Conservation (phyloP, 2,797 vertebrate species). For the Hyperoplus immaculatus region DNA sequence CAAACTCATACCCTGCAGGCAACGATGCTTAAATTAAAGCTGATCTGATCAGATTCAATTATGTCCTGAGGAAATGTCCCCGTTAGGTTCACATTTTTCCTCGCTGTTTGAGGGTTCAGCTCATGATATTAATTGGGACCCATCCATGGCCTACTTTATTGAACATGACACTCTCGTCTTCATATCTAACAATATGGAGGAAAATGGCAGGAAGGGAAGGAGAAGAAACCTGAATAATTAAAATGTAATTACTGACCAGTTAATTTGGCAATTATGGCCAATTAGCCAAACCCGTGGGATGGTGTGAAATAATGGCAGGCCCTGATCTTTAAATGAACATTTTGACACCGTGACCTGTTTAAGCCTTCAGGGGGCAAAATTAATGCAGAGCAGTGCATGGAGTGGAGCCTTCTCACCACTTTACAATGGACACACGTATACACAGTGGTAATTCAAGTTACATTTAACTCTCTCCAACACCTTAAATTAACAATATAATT, state of each 20-base stretch:
- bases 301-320: conserved; percentile 75
- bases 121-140: conserved; percentile 91
- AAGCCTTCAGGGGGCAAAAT: conserved; percentile 51
- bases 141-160: conserved; percentile 84
- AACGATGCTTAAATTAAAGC: conserved; percentile 83
- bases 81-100: conserved; percentile 80
- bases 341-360: conserved; percentile 79
- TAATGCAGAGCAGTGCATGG: conserved; percentile 4
- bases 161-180: conserved; percentile 87
- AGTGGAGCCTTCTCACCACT: not conserved
- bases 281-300: conserved; percentile 85
- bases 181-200: conserved; percentile 67
- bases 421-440: not conserved
- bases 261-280: conserved; percentile 90
- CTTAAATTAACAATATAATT: not conserved
- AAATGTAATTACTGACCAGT: conserved; percentile 90
- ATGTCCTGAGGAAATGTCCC: conserved; percentile 81
- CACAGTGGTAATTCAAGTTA: not conserved
- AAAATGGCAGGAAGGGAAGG: conserved; percentile 31
- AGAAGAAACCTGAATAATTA: conserved; percentile 74
- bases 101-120: conserved; percentile 83
- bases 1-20: conserved; percentile 67
- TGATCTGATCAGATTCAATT: conserved; percentile 86
- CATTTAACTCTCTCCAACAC: not conserved
- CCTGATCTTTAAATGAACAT: conserved; percentile 65